phyloP scores from a whole-genome alignment of 2,888 invertebrate species.

The Balanococcus diminutus region DNA sequence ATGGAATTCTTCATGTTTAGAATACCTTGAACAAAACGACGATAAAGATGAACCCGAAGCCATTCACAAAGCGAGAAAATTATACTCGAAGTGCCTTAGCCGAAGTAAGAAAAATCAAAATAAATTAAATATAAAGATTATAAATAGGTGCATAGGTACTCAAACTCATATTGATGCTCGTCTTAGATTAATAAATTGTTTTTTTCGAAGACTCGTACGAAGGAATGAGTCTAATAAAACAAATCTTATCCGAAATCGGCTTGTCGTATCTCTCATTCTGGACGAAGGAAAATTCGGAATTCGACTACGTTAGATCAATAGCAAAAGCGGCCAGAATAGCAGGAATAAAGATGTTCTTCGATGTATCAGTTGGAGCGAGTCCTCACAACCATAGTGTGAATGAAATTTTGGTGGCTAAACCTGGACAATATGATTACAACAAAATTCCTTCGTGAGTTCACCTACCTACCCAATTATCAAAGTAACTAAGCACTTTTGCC shows the following conservation, averaged over 20 bases:
- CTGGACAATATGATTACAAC: too few relatives aligned
- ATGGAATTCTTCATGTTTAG: too few relatives aligned
- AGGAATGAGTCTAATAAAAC: not conserved
- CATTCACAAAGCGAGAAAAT: conserved; percentile 65
- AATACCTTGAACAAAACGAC: conserved; percentile 68
- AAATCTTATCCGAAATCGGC: not conserved
- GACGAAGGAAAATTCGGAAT: not conserved
- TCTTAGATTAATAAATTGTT: too few relatives aligned
- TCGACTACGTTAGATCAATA: not conserved
- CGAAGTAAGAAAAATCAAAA: conserved; percentile 59
- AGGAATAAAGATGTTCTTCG: conserved; percentile 29
- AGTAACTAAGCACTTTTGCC: too few relatives aligned
- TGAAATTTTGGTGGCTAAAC: not conserved
- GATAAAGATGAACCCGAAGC: conserved; percentile 60
- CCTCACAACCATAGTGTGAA: conserved; percentile 25
- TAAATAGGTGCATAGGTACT: not conserved
- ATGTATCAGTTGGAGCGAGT: not conserved
- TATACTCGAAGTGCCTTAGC: conserved; percentile 72
- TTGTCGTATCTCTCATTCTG: not conserved
- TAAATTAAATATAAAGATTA: not conserved
- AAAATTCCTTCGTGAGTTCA: not conserved
- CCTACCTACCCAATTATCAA: too few relatives aligned
- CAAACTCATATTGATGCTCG: too few relatives aligned
- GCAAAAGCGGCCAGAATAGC: not conserved
- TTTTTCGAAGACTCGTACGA: not conserved